Conservation (phyloP, 1,140 invertebrate species). For the Brachionus koreanus region DNA sequence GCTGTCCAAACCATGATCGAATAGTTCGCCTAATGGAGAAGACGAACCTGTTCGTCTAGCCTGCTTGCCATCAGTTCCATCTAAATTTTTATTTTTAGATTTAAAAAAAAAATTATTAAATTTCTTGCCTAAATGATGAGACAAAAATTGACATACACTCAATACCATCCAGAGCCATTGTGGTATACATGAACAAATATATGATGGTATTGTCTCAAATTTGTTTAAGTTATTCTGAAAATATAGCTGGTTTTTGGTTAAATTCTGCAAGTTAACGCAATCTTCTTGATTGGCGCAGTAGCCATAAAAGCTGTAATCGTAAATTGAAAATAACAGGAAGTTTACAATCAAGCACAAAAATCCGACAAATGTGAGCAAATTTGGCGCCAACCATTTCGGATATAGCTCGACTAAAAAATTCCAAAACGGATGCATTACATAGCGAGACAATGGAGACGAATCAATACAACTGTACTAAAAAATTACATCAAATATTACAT, state of each 20-base stretch:
- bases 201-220: slow-evolving; percentile 48
- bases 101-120: slow-evolving; percentile 51
- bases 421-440: slow-evolving; percentile 98
- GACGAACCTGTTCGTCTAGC: slow-evolving; percentile 60
- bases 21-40: slow-evolving; percentile 61
- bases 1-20: slow-evolving; percentile 60
- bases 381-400: slow-evolving; percentile 58
- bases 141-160: slow-evolving; percentile 82
- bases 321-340: slow-evolving; percentile 73
- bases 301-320: slow-evolving; percentile 68
- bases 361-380: slow-evolving; percentile 55
- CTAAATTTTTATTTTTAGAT: slow-evolving; percentile 48
- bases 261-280: slow-evolving; percentile 41
- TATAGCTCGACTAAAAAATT: slow-evolving; percentile 73
- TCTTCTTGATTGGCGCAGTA: slow-evolving; percentile 51
- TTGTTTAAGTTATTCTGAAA: background rate
- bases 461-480: slow-evolving; percentile 62
- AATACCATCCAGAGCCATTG: slow-evolving; percentile 76
- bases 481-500: background rate
- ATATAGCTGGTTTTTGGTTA: background rate
- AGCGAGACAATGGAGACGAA: slow-evolving; percentile 85
- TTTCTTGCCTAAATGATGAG: slow-evolving; percentile 71
- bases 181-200: slow-evolving; percentile 64
- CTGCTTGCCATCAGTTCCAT: slow-evolving; percentile 63
- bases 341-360: slow-evolving; percentile 55